Evolutionary conservation across 2,113 vertebrate genomes (phyloP).

Genomic region (Salminus brasiliensis): DNA sequence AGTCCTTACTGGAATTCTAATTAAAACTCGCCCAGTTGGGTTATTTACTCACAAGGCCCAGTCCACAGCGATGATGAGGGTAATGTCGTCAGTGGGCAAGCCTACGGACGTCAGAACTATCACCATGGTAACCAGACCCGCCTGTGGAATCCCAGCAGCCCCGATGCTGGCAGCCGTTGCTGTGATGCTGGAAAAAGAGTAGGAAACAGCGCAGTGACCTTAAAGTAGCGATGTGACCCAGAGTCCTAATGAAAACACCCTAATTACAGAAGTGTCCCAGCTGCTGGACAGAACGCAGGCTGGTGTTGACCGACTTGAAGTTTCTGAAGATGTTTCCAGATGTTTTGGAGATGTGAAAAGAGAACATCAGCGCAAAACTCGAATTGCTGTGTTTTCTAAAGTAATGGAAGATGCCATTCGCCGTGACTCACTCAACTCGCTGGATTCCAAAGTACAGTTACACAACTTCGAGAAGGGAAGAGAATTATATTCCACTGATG

Average conservation of each 20-base stretch:
- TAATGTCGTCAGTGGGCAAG: conserved; percentile 97
- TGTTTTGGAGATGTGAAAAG: neutral
- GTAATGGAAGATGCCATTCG: neutral
- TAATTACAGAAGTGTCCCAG: neutral
- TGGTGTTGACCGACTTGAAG: neutral
- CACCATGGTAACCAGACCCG: conserved; percentile 98
- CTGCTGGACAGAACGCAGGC: neutral
- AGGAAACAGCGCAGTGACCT: neutral
- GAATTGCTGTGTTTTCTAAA: neutral
- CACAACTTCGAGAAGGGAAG: neutral
- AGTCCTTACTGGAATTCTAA: too few relatives aligned
- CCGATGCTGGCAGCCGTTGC: conserved; percentile 96
- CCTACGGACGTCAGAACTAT: conserved; percentile 96
- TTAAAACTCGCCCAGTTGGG: conserved; percentile 57
- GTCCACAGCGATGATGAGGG: conserved; percentile 92
- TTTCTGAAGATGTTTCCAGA: neutral
- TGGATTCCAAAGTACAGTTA: neutral
- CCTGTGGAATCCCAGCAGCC: conserved; percentile 95
- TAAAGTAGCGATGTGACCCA: neutral
- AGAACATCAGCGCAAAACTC: neutral
- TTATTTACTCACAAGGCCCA: conserved; percentile 99
- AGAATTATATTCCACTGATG: neutral
- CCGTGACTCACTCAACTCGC: neutral
- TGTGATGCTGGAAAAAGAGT: conserved; percentile 83
- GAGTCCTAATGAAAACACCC: neutral